phyloP scores from a whole-genome alignment of 2,888 invertebrate genomes.

The Latrodectus elegans region DNA sequence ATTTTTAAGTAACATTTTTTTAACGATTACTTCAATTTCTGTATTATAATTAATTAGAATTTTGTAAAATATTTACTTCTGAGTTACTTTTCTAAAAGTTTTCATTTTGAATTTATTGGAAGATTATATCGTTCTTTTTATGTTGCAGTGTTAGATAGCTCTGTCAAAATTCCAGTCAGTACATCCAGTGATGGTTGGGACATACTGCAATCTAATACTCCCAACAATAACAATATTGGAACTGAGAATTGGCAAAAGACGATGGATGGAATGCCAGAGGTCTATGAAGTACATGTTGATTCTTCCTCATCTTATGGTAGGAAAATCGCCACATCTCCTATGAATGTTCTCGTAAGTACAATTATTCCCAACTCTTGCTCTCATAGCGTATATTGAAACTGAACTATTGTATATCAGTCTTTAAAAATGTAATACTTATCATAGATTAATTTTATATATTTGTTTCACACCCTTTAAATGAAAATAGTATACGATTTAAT shows the following conservation, averaged over 20 bases:
- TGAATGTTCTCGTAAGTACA: slow-evolving; percentile 56
- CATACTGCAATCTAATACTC: slow-evolving; percentile 37
- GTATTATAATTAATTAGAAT: too few species aligned
- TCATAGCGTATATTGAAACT: background rate
- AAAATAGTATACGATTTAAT: too few species aligned
- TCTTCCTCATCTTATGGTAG: slow-evolving; percentile 35
- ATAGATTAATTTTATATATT: too few species aligned
- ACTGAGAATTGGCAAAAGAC: slow-evolving; percentile 46
- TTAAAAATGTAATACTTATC: too few species aligned
- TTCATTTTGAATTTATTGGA: too few species aligned
- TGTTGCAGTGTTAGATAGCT: slow-evolving; percentile 41
- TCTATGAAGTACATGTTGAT: slow-evolving; percentile 59
- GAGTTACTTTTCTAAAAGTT: too few species aligned
- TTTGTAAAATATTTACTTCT: too few species aligned
- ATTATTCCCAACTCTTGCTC: background rate
- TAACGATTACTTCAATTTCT: too few species aligned
- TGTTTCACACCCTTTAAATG: too few species aligned
- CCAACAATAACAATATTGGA: background rate
- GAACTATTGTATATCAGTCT: too few species aligned
- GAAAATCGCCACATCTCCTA: slow-evolving; percentile 54
- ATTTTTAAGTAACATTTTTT: too few species aligned
- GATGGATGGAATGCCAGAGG: slow-evolving; percentile 54
- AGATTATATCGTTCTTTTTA: too few species aligned
- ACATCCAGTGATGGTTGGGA: slow-evolving; percentile 52
- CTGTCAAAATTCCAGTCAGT: slow-evolving; percentile 36